Percentiles rank a stretch among this genome's conserved stretches.
Evolutionary conservation across 2,113 vertebrate species (phyloP).

Genomic region (Bos javanicus): DNA sequence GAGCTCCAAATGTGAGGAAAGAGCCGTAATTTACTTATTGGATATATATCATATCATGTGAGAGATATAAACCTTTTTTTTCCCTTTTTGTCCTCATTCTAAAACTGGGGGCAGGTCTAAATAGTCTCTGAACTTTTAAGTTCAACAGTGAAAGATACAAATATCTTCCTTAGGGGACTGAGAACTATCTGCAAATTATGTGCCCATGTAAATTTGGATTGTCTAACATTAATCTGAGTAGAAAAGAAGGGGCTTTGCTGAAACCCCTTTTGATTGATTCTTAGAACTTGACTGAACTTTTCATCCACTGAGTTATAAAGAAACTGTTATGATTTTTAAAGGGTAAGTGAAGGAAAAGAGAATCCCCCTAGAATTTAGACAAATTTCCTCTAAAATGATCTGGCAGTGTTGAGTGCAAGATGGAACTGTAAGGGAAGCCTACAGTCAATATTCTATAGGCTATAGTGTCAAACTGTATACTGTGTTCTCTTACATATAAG

Average conservation of each 20-base stretch:
- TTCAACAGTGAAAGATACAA: conserved; percentile 4
- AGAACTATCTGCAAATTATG: conserved; percentile 23
- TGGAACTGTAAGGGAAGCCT: background rate
- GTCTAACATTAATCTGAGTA: conserved; percentile 4
- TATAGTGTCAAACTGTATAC: background rate
- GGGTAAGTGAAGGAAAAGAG: background rate
- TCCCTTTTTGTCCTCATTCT: background rate
- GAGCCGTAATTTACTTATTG: background rate
- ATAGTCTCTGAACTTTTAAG: conserved; percentile 15
- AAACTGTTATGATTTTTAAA: background rate
- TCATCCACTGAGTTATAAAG: conserved; percentile 2
- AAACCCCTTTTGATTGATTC: background rate
- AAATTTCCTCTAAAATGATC: conserved; percentile 31
- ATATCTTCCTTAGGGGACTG: background rate
- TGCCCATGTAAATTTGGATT: background rate
- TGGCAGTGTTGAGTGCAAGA: background rate
- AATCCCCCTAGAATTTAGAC: background rate
- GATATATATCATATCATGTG: background rate
- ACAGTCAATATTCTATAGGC: background rate
- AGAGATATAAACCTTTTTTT: background rate
- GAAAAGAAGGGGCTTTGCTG: conserved; percentile 16
- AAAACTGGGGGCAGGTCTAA: conserved; percentile 3
- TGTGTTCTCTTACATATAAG: background rate
- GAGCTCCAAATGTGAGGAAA: background rate
- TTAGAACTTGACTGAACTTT: background rate